Conservation (phyloP, 2,888 invertebrate genomes). For the Stenolophus ochropezus region DNA sequence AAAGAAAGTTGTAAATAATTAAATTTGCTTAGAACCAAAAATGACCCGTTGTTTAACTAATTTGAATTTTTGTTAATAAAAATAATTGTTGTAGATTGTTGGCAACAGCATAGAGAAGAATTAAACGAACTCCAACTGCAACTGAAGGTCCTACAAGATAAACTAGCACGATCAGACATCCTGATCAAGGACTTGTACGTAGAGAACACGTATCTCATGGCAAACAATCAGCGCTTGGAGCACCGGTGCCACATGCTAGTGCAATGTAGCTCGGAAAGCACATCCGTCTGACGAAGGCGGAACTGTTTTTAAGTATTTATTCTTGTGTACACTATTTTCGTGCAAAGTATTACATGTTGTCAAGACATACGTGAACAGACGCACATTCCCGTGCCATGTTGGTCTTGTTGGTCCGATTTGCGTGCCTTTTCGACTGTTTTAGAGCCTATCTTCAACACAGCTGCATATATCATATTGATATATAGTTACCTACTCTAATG, state of each 20-base stretch:
- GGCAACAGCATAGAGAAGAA: conserved; percentile 76
- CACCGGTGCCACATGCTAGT: conserved; percentile 75
- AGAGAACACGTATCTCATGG: conserved; percentile 87
- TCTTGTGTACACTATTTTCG: conserved; percentile 6
- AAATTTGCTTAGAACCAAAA: too few relatives aligned
- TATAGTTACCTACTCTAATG: conserved; percentile 55
- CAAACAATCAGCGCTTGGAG: conserved; percentile 77
- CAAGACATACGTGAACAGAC: neutral
- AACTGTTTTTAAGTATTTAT: conserved; percentile 38
- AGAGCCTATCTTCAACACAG: conserved; percentile 49
- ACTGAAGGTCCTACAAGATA: conserved; percentile 75
- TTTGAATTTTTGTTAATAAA: conserved; percentile 12
- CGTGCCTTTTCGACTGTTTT: conserved; percentile 50
- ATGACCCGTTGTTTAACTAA: too few relatives aligned
- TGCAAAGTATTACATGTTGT: neutral
- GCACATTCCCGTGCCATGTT: conserved; percentile 13
- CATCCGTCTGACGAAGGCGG: conserved; percentile 68
- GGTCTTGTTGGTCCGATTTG: conserved; percentile 34
- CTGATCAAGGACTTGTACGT: conserved; percentile 89
- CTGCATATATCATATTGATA: conserved; percentile 59
- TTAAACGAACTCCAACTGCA: conserved; percentile 75
- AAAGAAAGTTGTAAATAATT: too few relatives aligned
- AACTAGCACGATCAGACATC: conserved; percentile 82
- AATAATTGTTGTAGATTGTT: conserved; percentile 71
- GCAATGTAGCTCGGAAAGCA: conserved; percentile 71